Percentiles rank a stretch among this genome's conserved stretches.
Conservation (phyloP, 2,113 vertebrate genomes). For the Poeciliopsis retropinna region DNA sequence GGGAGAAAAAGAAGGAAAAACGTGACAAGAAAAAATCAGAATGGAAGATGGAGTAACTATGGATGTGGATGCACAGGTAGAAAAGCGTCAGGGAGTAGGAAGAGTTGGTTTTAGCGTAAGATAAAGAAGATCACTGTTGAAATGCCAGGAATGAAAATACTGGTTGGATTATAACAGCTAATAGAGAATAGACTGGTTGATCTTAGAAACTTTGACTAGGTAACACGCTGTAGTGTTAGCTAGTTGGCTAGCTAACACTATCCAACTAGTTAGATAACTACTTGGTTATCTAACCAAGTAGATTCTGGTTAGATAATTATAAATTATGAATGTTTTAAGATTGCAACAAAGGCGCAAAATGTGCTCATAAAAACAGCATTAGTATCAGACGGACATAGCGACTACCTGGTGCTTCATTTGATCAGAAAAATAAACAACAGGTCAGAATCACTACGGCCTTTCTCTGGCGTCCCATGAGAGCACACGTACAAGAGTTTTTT, state of each 20-base stretch:
- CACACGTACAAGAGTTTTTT: background rate
- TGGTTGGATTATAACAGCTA: background rate
- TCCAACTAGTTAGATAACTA: too few relatives aligned
- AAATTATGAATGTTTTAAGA: too few relatives aligned
- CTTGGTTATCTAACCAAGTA: too few relatives aligned
- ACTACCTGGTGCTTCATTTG: background rate
- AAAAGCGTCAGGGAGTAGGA: background rate
- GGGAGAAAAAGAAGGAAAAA: conserved; percentile 10
- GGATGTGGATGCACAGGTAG: background rate
- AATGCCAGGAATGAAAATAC: background rate
- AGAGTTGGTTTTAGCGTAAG: background rate
- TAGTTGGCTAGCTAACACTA: too few relatives aligned
- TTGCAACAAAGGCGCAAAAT: too few relatives aligned
- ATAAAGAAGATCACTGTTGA: background rate
- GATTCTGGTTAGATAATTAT: too few relatives aligned
- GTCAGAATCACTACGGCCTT: conserved; percentile 26
- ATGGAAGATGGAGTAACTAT: background rate
- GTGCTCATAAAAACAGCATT: too few relatives aligned
- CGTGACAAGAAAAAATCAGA: background rate
- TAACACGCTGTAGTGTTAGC: too few relatives aligned
- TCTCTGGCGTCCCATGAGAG: conserved; percentile 26
- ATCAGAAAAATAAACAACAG: background rate
- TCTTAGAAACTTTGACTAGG: background rate
- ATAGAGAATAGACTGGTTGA: background rate
- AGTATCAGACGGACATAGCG: too few relatives aligned